Evolutionary conservation across 2,888 invertebrate genomes (phyloP), one percentile per base, ranked within the genome.

Genomic region (Drymonia ruficornis): DNA sequence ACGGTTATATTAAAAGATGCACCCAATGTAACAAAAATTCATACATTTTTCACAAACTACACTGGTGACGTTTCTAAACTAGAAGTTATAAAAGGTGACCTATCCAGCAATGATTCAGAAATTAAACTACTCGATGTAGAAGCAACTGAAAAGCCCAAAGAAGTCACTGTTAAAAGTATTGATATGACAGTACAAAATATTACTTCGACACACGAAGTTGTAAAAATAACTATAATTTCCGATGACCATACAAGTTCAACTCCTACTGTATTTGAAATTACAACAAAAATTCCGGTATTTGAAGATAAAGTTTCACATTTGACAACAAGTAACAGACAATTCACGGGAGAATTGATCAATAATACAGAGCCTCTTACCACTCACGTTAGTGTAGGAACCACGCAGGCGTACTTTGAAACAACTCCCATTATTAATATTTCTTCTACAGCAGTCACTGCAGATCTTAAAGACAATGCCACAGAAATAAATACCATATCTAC

Each of bases 1-100:
- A 89, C 85, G 1, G 86, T 91, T 29, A 78, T 86, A 49, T 79
- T 91, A 60, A 88, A 84, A 60, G 89, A 90, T 34, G 68, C 67
- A 31, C 55, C 70, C 18, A 67, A 70, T 36, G 58, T 67, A 2
- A 59, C 52, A 7, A 66, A 74, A 45, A 61, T 80, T 40, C 68
- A 73, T 52, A 34, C 59, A 49, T 60, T 58, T 46, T 61, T 66
- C 45, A 56, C 62, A 7, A 78, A 74, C 54, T 74, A 74, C 55
- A 64, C 72, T 13, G 74, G 72, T 9, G 77, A 80, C 49, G 53
- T 83, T 19, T 65, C 76, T 16, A 78, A 73, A 55, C 63, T 82
- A 38, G 78, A 83, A 51, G 54, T 63, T 0, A 58, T 70, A 16
- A 58, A 57, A 49, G 67, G 70, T 50, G 54, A 53, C 48, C 61